Evolutionary conservation across 2,888 invertebrate species (phyloP).

Genomic region (Chesias legatella): DNA sequence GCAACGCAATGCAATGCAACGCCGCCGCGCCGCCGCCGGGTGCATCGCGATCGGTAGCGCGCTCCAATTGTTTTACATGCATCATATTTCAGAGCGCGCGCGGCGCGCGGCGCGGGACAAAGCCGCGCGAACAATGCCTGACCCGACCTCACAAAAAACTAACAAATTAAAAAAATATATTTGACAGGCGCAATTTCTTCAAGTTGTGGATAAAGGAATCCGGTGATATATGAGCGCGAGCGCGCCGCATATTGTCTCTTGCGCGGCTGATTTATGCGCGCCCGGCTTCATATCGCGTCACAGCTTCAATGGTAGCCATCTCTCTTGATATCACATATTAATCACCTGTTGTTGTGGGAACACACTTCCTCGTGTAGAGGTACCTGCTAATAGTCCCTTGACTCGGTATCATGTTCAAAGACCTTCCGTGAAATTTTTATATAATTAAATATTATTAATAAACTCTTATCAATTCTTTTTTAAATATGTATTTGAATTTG

Average conservation of each 20-base stretch:
- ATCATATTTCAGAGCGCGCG: slow-evolving; percentile 22
- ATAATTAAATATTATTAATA: no score
- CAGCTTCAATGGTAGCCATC: slow-evolving; percentile 1
- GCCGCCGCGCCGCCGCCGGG: no score
- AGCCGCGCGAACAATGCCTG: slow-evolving; percentile 40
- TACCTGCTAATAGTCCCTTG: no score
- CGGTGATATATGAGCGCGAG: slow-evolving; percentile 51
- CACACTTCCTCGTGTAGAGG: no score
- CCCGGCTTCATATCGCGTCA: no score
- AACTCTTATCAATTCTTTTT: no score
- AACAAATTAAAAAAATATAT: slow-evolving; percentile 36
- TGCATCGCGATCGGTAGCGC: slow-evolving; percentile 11
- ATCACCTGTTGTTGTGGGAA: slow-evolving; percentile 14
- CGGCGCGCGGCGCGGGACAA: slow-evolving; percentile 30
- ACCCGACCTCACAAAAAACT: slow-evolving; percentile 39
- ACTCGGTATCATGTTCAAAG: no score
- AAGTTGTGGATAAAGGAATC: slow-evolving; percentile 38
- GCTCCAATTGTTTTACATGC: slow-evolving; percentile 22
- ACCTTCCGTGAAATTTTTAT: no score
- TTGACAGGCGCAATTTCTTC: slow-evolving; percentile 50
- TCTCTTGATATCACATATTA: neutral
- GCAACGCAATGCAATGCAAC: no score
- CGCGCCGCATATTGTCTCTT: slow-evolving; percentile 30
- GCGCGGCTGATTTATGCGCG: slow-evolving; percentile 11
- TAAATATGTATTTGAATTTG: no score